Percentiles rank a stretch among this genome's conserved stretches.
Evolutionary conservation across 2,113 vertebrate genomes (phyloP).

Genomic region (Macroglossus sobrinus): DNA sequence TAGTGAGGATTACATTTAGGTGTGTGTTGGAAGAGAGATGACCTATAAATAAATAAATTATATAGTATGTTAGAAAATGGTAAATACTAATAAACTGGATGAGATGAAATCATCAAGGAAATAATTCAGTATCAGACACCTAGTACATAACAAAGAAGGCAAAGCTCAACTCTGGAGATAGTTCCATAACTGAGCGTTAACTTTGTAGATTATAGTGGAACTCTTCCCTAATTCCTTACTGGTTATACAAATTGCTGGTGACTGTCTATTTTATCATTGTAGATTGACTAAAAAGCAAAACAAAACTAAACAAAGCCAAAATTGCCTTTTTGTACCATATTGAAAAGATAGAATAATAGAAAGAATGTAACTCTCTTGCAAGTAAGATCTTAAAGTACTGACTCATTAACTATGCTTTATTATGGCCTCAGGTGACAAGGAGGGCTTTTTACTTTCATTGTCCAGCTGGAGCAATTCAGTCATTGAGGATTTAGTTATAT

Average conservation of each 20-base stretch:
- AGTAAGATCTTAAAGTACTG: background rate
- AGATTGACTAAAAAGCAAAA: background rate
- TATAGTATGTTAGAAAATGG: background rate
- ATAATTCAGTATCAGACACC: background rate
- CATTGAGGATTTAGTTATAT: background rate
- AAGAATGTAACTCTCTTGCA: background rate
- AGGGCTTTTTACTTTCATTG: constrained; percentile 41
- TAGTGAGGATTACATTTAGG: background rate
- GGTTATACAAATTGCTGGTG: background rate
- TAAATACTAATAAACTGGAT: background rate
- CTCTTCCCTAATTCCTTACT: background rate
- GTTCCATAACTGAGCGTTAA: background rate
- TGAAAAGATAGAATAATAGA: background rate
- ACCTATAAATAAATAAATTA: background rate
- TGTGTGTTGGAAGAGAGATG: background rate
- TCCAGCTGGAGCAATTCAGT: background rate
- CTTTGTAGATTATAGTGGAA: background rate
- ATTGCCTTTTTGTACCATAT: background rate
- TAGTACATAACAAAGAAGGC: background rate
- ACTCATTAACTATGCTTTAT: background rate
- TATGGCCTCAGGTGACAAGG: background rate
- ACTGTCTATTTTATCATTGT: background rate
- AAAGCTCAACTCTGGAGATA: background rate
- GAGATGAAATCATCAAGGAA: background rate
- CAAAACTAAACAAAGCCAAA: background rate